Base-by-base conservation (phyloP, 2,888 invertebrate species). In the Phyto melanocephala region DNA sequence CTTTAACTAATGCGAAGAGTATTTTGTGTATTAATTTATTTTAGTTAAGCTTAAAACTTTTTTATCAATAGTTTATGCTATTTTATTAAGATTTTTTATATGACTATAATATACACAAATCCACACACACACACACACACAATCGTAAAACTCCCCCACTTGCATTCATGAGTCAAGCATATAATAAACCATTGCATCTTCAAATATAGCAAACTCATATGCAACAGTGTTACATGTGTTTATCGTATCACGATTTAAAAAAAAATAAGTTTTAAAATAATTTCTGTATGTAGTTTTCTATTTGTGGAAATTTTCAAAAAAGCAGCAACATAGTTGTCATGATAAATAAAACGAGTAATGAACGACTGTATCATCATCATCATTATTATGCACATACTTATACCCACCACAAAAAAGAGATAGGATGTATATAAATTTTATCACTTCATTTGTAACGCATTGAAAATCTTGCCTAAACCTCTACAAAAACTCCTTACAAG, bases 221-320 rank as follows among this genome's bases (percentile, higher is more conserved):
- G 60, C 20, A 52, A 42, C 42, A 15, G 24, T 47, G 13, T 52
- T 15, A 74, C 45, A 62, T 60, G 67, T 71, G 71, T 75, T 82
- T 62, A 52, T 71, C 58, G 67, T 75, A 79, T 82, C 82, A 82
- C 82, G 79, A 79, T 67, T 71, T 47, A 33, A n/a, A n/a, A 17
- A 58, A 11, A 40, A 33, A 45, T 10, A 22, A 7, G 22, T 37
- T 60, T 37, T 47, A 70, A 37, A 20, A 45, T 60, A 42, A n/a
- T n/a, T n/a, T n/a, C n/a, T n/a, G 37, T 76, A 76, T 33, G 17
- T 20, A 45, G 52, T 45, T 65, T 75, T 65, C 56, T 65, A 47
- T 47, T 17, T 67, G 65, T 45, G 56, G 65, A 60, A 42, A 45
- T n/a, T n/a, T n/a, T n/a, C n/a, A 72, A 52, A 50, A 24, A 54